These are phyloP conservation scores for Zaprionus taronus DNA, from an alignment of 1,140 invertebrate genomes.

Conservation along the genomic window DNA sequence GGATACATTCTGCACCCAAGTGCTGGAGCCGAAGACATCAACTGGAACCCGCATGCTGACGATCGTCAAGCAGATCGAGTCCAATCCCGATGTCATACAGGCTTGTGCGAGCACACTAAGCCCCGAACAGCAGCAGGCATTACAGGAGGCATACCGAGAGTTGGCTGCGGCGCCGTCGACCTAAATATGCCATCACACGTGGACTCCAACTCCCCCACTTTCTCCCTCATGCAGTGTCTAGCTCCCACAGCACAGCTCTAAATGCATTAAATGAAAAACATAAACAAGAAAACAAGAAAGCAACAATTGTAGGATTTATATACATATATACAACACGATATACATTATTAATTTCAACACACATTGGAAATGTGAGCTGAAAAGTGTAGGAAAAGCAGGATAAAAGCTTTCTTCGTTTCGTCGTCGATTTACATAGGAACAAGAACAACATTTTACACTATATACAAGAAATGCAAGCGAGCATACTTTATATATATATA, in stretches of 20 bases:
- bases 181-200: constrained; percentile 27
- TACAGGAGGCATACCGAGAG: constrained; percentile 88
- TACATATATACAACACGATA: constrained; percentile 15
- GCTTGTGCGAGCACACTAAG: constrained; percentile 90
- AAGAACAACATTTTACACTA: constrained; percentile 12
- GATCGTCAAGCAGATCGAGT: constrained; percentile 89
- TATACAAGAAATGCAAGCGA: constrained; percentile 1
- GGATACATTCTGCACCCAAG: constrained; percentile 93
- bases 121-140: constrained; percentile 92
- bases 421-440: not conserved
- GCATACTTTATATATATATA: constrained; percentile 15
- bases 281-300: constrained; percentile 3
- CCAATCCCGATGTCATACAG: constrained; percentile 93
- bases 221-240: constrained; percentile 7
- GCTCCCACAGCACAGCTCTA: constrained; percentile 12
- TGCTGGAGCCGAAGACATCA: constrained; percentile 87
- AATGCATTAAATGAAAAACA: constrained; percentile 10
- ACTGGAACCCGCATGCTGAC: constrained; percentile 88
- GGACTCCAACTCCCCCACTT: not conserved
- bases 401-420: constrained; percentile 18
- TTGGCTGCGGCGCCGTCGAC: constrained; percentile 53
- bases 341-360: constrained; percentile 14
- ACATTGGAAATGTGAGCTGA: constrained; percentile 30
- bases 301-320: constrained; percentile 35
- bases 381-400: constrained; percentile 25